phyloP scores from a whole-genome alignment of 2,888 invertebrate species.

The Cylloceria caligata region DNA sequence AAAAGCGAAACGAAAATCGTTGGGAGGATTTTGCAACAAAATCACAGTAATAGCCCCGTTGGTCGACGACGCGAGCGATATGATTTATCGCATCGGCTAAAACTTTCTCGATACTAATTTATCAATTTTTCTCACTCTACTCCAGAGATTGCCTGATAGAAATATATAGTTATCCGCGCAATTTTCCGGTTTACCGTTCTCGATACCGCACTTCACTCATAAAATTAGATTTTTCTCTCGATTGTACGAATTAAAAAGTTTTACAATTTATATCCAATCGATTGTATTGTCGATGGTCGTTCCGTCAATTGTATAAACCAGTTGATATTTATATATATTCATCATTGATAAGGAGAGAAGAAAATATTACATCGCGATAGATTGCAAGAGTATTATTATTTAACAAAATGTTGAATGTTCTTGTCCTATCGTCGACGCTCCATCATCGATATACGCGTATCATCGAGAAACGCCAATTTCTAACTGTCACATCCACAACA shows the following conservation, averaged over 20 bases:
- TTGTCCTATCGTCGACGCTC: too few species aligned
- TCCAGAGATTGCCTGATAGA: not conserved
- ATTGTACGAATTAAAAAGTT: slow-evolving; percentile 13
- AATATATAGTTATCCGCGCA: slow-evolving; percentile 13
- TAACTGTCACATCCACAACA: slow-evolving; percentile 25
- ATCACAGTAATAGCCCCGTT: not conserved
- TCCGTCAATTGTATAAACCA: not conserved
- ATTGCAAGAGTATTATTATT: too few species aligned
- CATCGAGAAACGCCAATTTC: slow-evolving; percentile 13
- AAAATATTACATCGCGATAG: too few species aligned
- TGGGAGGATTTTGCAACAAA: not conserved
- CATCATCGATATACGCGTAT: not conserved
- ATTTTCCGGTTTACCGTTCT: not conserved
- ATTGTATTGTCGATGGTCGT: not conserved
- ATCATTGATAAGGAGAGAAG: too few species aligned
- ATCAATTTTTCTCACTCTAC: slow-evolving; percentile 34
- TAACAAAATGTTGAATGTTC: too few species aligned
- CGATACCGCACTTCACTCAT: not conserved
- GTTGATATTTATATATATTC: too few species aligned
- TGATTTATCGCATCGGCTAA: slow-evolving; percentile 34
- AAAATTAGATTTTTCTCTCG: not conserved
- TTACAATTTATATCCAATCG: not conserved
- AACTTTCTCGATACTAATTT: slow-evolving; percentile 49
- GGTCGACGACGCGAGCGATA: slow-evolving; percentile 3
- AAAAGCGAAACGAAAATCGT: slow-evolving; percentile 31